phyloP scores from a whole-genome alignment of 2,888 invertebrate genomes.

The Helleia helle region DNA sequence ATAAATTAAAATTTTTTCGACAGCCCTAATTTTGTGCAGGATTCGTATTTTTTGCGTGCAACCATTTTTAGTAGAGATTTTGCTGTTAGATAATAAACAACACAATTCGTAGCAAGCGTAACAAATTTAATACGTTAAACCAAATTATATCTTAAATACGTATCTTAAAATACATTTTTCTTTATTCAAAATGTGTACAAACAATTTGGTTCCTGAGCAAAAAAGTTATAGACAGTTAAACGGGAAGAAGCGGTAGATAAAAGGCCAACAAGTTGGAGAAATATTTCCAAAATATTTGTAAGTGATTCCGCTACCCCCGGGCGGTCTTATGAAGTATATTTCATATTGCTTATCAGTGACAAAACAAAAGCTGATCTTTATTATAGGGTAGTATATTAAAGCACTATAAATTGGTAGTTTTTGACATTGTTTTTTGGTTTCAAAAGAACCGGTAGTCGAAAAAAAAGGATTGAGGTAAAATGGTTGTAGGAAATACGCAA shows the following conservation, averaged over 20 bases:
- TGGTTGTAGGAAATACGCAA: too few relatives aligned
- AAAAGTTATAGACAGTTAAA: constrained; percentile 56
- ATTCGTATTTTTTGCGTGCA: constrained; percentile 61
- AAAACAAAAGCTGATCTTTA: constrained; percentile 6
- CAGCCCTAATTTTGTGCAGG: constrained; percentile 46
- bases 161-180: too few relatives aligned
- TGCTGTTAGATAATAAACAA: constrained; percentile 51
- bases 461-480: too few relatives aligned
- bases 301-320: constrained; percentile 49
- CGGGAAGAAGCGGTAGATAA: constrained; percentile 71
- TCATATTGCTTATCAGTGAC: constrained; percentile 5
- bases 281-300: constrained; percentile 74
- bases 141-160: constrained; percentile 23
- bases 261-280: constrained; percentile 70
- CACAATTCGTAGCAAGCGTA: constrained; percentile 20
- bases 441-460: too few relatives aligned
- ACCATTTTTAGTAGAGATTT: constrained; percentile 65
- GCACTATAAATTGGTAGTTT: too few relatives aligned
- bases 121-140: neutral
- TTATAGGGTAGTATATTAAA: too few relatives aligned
- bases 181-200: too few relatives aligned
- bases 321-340: constrained; percentile 24
- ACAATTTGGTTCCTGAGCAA: too few relatives aligned
- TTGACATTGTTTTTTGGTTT: too few relatives aligned
- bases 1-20: constrained; percentile 26